Evolutionary conservation across 2,113 vertebrate genomes (phyloP).

Genomic region (Rhea pennata): DNA sequence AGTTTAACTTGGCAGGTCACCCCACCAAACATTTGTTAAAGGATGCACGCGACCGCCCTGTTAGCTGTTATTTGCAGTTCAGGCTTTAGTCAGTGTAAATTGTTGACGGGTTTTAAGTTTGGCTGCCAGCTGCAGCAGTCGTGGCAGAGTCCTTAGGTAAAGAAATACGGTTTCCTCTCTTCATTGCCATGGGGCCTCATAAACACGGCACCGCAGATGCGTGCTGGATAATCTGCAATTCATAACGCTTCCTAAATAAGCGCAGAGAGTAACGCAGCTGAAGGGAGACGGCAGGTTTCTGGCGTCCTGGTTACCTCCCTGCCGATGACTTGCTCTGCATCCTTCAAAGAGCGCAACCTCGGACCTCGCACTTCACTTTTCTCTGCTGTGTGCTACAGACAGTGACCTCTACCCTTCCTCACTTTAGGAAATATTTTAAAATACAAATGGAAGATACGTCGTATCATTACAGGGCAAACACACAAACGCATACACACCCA

Average conservation of each 20-base stretch:
- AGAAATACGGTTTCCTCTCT: neutral
- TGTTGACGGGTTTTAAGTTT: neutral
- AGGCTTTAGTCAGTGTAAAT: neutral
- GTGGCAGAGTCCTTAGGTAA: neutral
- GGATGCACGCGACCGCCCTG: neutral
- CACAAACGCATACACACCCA: neutral
- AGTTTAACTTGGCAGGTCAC: neutral
- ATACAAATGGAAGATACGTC: neutral
- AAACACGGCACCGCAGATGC: neutral
- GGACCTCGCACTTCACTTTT: neutral
- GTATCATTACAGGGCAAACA: slow-evolving; percentile 17
- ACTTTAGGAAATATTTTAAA: neutral
- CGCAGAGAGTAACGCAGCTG: neutral
- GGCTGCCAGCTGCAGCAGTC: neutral
- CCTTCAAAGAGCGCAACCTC: neutral
- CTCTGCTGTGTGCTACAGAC: neutral
- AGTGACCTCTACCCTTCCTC: neutral
- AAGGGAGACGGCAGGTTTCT: neutral
- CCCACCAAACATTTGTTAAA: neutral
- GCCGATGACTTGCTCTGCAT: neutral
- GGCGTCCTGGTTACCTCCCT: fast-evolving
- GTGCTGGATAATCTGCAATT: neutral
- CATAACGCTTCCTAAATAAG: neutral
- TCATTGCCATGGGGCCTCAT: neutral
- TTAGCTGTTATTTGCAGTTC: neutral